Percentiles rank a stretch among this genome's conserved stretches.
These are phyloP conservation scores for Parasteatoda tepidariorum DNA, from an alignment of 1,140 invertebrate genomes.

Conservation along the genomic window DNA sequence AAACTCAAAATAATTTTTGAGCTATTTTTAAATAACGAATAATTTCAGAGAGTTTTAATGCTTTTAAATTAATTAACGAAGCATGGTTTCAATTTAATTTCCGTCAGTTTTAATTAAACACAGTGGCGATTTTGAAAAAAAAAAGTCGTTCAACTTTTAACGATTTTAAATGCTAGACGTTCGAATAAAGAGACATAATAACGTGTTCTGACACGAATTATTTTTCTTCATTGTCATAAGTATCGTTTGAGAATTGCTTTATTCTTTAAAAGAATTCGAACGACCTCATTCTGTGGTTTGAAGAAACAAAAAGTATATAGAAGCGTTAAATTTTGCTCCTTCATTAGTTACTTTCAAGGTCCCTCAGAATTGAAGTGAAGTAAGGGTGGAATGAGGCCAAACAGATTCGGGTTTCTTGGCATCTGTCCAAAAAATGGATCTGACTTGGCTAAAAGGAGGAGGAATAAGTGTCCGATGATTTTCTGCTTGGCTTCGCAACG, in stretches of 20 bases:
- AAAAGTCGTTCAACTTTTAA: too few relatives aligned
- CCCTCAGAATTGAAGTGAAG: background rate
- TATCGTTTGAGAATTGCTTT: background rate
- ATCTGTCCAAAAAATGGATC: background rate
- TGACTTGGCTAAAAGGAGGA: background rate
- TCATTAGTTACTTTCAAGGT: background rate
- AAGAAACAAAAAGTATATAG: background rate
- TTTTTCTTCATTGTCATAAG: too few relatives aligned
- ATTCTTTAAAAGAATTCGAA: background rate
- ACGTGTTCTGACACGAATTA: background rate
- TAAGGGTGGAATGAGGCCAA: background rate
- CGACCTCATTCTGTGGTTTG: background rate
- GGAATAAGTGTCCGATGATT: background rate
- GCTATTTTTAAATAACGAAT: too few relatives aligned
- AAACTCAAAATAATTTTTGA: too few relatives aligned
- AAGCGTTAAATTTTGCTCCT: background rate
- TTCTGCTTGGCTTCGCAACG: background rate
- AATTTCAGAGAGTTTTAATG: too few relatives aligned
- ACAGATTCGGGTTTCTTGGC: background rate
- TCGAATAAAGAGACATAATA: too few relatives aligned
- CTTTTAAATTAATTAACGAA: too few relatives aligned
- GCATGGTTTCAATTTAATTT: too few relatives aligned
- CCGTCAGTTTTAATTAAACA: too few relatives aligned
- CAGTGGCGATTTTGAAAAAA: too few relatives aligned
- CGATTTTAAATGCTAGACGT: too few relatives aligned